Base-by-base conservation (phyloP, 2,888 invertebrate species). In the Drosophila nr. fundita region DNA sequence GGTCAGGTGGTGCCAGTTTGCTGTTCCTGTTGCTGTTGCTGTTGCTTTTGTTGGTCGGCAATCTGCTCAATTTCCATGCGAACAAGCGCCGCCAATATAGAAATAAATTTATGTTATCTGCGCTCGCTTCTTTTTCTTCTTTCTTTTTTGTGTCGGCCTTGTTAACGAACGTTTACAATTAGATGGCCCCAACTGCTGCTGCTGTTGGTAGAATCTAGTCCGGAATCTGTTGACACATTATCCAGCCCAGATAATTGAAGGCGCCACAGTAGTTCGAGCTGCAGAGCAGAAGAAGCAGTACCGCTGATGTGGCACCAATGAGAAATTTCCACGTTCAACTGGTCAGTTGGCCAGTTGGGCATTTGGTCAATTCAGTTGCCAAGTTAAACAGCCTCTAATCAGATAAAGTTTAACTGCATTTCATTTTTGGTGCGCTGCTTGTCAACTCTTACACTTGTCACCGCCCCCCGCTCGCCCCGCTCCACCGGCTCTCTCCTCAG, bases 371-470 rank as follows among this genome's bases (percentile, higher is more conserved):
- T 38, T 49, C 66, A 57, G 59, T 64, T 74, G 74, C 66, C 68
- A 76, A 59, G 65, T 66, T 38, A 24, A 45, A 63, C 80, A 81
- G 68, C 45, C 52, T 59, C 68, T 78, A 86, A 86, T 86, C 86
- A 83, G 89, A 87, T 87, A 89, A 87, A 82, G 58, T 70, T 70
- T 76, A 78, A 61, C 80, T 80, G 83, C 84, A 87, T 83, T 83
- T 83, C 82, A 82, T 84, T 82, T 84, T 83, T 67, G 70, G 71
- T 58, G 55, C 70, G 78, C 74, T 64, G 80, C 86, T 66, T 88
- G 86, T 87, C 89, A 86, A 87, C 84, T 87, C 83, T 89, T 89
- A 82, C 86, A 87, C 86, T 87, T 87, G 86, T 89, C 89, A 89
- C 76, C 49, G 67, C 15, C 2, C 18, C 7, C 38, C 8, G 36